Evolutionary conservation across 1,140 invertebrate species (phyloP), one percentile per base, ranked within the genome.

Genomic region (Augochlora pura): DNA sequence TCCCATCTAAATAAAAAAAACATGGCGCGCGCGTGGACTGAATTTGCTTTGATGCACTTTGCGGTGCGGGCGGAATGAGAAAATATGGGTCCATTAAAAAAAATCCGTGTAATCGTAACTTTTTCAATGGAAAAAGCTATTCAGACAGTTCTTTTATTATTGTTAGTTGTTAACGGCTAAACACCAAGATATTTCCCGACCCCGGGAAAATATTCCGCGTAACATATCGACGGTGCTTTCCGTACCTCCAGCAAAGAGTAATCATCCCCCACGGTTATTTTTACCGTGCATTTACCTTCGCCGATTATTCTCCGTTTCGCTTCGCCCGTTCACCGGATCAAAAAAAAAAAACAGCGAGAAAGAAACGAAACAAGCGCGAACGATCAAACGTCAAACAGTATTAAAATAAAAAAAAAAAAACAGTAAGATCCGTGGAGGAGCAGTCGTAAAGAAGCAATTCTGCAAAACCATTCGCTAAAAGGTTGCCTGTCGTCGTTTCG

Each of bases 1-100:
- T 57, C 54, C 54, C 54, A n/a, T 57, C 21, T 57, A 57, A 57
- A 57, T 57, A 57, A 57, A 57, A 57, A 57, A 57, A 57, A 57
- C 54, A 57, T n/a, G 21, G n/a, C 49, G 49, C 49, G 49, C 49
- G 18, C n/a, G n/a, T n/a, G 21, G 54, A 57, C 54, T 9, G 54
- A 57, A 57, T 57, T 57, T 57, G n/a, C n/a, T 57, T 57, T 57
- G 21, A 57, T 57, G 54, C 54, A 57, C n/a, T 57, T 57, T 57
- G 18, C n/a, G 54, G n/a, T n/a, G 54, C 6, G 7, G 10, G 21
- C 18, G 21, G n/a, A 57, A 57, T 57, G 54, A 57, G n/a, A 57
- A 57, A 57, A 57, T 57, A 57, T n/a, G 18, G 54, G 21, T n/a
- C 54, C 54, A 57, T 57, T 57, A 57, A 57, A 57, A 57, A 57